Conservation (phyloP, 2,888 invertebrate species). For the Tubiluchus corallicola region DNA sequence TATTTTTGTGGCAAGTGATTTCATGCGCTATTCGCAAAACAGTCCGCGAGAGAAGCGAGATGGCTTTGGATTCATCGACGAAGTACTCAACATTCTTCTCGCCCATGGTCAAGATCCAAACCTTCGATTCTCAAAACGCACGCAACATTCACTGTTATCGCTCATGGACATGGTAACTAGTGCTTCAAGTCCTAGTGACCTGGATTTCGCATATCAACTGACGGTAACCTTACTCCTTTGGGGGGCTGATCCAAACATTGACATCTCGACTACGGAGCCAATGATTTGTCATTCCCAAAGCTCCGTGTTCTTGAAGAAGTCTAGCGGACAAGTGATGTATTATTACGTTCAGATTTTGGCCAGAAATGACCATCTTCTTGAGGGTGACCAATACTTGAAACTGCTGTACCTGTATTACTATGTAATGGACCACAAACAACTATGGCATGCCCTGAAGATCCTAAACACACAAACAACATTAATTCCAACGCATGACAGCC, state of each 20-base stretch:
- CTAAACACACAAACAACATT: slow-evolving; percentile 42
- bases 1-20: slow-evolving; percentile 49
- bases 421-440: slow-evolving; percentile 44
- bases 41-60: slow-evolving; percentile 27
- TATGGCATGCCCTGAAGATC: slow-evolving; percentile 45
- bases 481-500: slow-evolving; percentile 38
- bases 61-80: slow-evolving; percentile 41
- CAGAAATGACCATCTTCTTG: slow-evolving; percentile 36
- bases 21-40: slow-evolving; percentile 45
- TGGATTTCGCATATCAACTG: slow-evolving; percentile 47
- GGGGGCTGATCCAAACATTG: slow-evolving; percentile 51
- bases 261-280: slow-evolving; percentile 34
- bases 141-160: slow-evolving; percentile 49
- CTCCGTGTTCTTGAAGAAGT: slow-evolving; percentile 37
- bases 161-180: slow-evolving; percentile 42
- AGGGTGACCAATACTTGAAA: slow-evolving; percentile 42
- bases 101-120: slow-evolving; percentile 46
- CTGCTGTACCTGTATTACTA: slow-evolving; percentile 38
- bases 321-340: slow-evolving; percentile 40
- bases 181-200: slow-evolving; percentile 44
- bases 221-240: slow-evolving; percentile 49
- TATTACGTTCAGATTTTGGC: slow-evolving; percentile 50
- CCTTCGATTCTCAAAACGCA: slow-evolving; percentile 36
- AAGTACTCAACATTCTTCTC: slow-evolving; percentile 42
- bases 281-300: slow-evolving; percentile 36